Percentiles rank a stretch among this genome's conserved stretches.
phyloP scores from a whole-genome alignment of 92 coral and sea anemone species.

The Epizoanthus rinbou region DNA sequence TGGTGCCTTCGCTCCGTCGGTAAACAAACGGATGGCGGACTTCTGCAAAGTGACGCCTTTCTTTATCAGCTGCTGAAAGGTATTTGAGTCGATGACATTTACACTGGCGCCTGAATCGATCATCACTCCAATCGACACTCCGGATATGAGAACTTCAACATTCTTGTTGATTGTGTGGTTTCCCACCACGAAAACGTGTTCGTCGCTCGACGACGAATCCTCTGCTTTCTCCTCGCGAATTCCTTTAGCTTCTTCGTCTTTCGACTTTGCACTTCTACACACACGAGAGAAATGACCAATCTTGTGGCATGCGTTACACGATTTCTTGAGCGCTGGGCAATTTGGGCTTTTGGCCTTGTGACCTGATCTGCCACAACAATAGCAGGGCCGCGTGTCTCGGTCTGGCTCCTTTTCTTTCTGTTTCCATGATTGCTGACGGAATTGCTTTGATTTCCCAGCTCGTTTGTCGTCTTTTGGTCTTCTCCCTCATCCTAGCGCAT shows the following conservation, averaged over 20 bases:
- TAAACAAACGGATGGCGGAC: constrained; percentile 35
- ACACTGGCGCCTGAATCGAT: constrained; percentile 55
- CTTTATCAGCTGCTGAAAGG: constrained; percentile 1
- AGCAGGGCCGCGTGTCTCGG: constrained; percentile 11
- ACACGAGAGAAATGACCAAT: constrained; percentile 27
- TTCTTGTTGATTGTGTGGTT: constrained; percentile 4
- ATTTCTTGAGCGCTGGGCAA: constrained; percentile 39
- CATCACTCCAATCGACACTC: constrained; percentile 37
- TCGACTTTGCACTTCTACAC: too few relatives aligned
- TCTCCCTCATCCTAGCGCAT: constrained; percentile 26
- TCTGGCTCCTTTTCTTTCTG: not conserved
- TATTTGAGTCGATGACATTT: constrained; percentile 47
- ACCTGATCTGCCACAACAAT: constrained; percentile 53
- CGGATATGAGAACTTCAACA: constrained; percentile 4
- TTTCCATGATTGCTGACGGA: too few relatives aligned
- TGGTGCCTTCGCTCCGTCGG: constrained; percentile 41
- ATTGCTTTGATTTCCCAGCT: too few relatives aligned
- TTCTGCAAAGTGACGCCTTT: constrained; percentile 21
- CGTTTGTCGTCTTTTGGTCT: constrained; percentile 41
- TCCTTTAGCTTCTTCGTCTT: constrained; percentile 15
- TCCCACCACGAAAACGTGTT: constrained; percentile 28
- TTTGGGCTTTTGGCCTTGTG: constrained; percentile 45
- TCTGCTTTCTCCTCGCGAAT: constrained; percentile 29
- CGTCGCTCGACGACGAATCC: constrained; percentile 1
- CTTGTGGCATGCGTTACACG: constrained; percentile 45